Evolutionary conservation across 1,140 invertebrate species (phyloP), one percentile per base, ranked within the genome.

Genomic region (Cecropterus lyciades): DNA sequence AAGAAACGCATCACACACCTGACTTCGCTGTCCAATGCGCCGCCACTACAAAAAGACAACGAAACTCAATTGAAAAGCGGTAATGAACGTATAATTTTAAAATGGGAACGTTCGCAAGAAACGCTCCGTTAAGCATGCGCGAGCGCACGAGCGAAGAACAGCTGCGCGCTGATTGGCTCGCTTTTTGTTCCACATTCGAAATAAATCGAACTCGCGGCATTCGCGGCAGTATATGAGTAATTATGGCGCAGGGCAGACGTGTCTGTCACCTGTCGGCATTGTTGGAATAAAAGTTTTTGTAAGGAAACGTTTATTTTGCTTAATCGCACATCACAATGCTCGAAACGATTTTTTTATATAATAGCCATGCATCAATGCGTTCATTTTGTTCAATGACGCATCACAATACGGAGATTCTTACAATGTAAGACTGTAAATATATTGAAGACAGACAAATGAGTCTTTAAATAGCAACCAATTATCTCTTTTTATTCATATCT

Each of bases 121-220:
- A 71, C 57, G 64, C 40, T 42, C 68, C 68, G 71, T 78, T 72
- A 78, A 69, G 66, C 37, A 69, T 70, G 49, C 73, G 70, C 66
- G 51, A 43, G 73, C 72, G 79, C 80, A 80, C 80, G 83, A 70
- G 81, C 70, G 63, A 48, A 57, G 56, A 57, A 53, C 81, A 77
- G 66, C 79, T 81, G 81, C 70, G 70, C 59, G 63, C 66, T 76
- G 72, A 85, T 85, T 82, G 80, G 77, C 51, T 60, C 52, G 56
- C 65, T 81, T 80, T 82, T 82, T 79, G 64, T 83, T 79, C 80
- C 37, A 79, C 71, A 72, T 82, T 82, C 77, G 74, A 84, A 84
- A 77, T 77, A 70, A 80, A 72, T 73, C 56, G 69, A 77, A 65
- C 67, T 67, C 45, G 53, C 42, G n/a, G 55, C 37, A 65, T 62